Percentiles rank a stretch among this genome's conserved stretches.
Conservation (phyloP, 2,113 vertebrate species). For the Pavo muticus region DNA sequence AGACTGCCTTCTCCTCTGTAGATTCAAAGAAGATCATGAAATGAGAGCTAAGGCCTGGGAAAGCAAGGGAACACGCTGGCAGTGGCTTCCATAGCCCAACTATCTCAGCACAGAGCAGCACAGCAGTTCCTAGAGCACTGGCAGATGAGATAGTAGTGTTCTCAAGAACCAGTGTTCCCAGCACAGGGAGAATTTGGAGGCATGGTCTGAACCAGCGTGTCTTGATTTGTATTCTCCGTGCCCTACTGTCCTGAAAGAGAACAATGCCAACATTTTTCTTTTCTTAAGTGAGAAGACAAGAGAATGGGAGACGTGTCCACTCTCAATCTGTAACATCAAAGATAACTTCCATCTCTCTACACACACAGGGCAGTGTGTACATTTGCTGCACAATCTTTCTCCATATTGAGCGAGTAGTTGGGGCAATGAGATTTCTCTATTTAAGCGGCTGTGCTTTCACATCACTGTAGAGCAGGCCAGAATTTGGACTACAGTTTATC, state of each 20-base stretch:
- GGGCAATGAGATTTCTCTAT: background rate
- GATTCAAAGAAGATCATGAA: background rate
- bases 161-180: background rate
- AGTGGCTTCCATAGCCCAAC: background rate
- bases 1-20: background rate
- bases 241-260: background rate
- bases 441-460: background rate
- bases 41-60: background rate
- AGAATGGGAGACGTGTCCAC: no score
- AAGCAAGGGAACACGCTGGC: background rate
- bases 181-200: fast-evolving
- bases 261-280: background rate
- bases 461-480: background rate
- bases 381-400: background rate
- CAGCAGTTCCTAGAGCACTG: background rate
- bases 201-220: background rate
- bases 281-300: no score
- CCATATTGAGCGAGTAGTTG: background rate
- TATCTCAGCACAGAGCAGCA: background rate
- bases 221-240: background rate
- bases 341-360: background rate
- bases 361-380: background rate
- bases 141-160: background rate
- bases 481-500: background rate
- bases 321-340: background rate